Conservation (phyloP, 2,888 invertebrate species). For the Aporophyla lueneburgensis region DNA sequence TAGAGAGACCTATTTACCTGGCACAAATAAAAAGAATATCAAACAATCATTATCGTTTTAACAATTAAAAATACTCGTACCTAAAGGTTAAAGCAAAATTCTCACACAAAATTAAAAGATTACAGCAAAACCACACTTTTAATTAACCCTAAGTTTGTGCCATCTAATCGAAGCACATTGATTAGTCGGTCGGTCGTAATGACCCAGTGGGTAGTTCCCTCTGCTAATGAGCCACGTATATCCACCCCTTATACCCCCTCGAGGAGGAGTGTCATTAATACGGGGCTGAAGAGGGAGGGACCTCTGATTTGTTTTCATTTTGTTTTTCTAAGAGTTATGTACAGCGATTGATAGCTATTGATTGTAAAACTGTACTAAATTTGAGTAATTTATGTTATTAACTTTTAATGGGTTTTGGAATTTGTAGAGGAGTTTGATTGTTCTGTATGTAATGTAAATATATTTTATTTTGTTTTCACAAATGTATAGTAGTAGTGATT, state of each 20-base stretch:
- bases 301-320: constrained; percentile 68
- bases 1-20: not conserved
- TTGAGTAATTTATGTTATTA: constrained; percentile 25
- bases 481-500: too few species aligned
- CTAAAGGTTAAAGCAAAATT: not conserved
- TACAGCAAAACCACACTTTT: constrained; percentile 66
- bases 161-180: constrained; percentile 86
- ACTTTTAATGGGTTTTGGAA: constrained; percentile 21
- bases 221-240: constrained; percentile 78
- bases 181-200: constrained; percentile 75
- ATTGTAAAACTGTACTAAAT: constrained; percentile 1
- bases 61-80: not conserved
- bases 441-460: too few species aligned
- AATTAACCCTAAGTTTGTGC: constrained; percentile 73
- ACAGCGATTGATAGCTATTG: constrained; percentile 39
- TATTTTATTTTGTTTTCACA: too few species aligned
- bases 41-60: not conserved
- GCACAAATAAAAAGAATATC: not conserved
- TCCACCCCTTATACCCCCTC: constrained; percentile 58
- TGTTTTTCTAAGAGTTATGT: constrained; percentile 52
- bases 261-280: constrained; percentile 72
- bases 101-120: constrained; percentile 29
- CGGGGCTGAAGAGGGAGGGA: constrained; percentile 60
- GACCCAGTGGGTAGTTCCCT: constrained; percentile 73
- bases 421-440: not conserved